A percentile compares a stretch with the other conserved stretches of the same genome.
Conservation (phyloP, 2,888 invertebrate species). For the Hypselothyrea guttata region DNA sequence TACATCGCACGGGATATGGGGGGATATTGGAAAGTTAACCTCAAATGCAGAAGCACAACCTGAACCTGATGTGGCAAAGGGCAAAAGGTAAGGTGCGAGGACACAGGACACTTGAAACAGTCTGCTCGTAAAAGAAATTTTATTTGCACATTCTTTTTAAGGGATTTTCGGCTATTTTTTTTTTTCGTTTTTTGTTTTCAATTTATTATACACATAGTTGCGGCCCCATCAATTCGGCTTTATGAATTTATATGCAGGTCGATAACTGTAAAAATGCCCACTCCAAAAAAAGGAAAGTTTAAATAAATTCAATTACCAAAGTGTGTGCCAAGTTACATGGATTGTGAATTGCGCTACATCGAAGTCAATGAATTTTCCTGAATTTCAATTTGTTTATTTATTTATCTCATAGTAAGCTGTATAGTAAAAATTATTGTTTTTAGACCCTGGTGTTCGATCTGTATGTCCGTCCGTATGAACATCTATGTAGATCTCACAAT, state of each 20-base stretch:
- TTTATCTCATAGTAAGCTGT: too few relatives aligned
- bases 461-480: too few relatives aligned
- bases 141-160: slow-evolving; percentile 34
- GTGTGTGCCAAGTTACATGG: background rate
- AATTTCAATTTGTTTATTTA: too few relatives aligned
- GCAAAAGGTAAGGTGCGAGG: slow-evolving; percentile 5
- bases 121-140: slow-evolving; percentile 38
- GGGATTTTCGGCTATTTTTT: slow-evolving; percentile 37
- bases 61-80: slow-evolving; percentile 13
- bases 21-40: slow-evolving; percentile 52
- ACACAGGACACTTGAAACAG: too few relatives aligned
- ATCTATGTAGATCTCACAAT: too few relatives aligned
- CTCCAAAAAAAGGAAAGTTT: slow-evolving; percentile 21
- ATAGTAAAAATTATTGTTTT: too few relatives aligned
- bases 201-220: slow-evolving; percentile 59
- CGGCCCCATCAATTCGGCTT: slow-evolving; percentile 39
- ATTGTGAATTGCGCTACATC: slow-evolving; percentile 5
- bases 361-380: too few relatives aligned
- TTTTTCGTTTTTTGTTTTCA: slow-evolving; percentile 52
- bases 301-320: slow-evolving; percentile 31
- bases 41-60: background rate
- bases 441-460: too few relatives aligned
- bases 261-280: slow-evolving; percentile 5
- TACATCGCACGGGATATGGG: slow-evolving; percentile 39
- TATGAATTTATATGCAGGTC: slow-evolving; percentile 51